These are phyloP conservation scores for Linyphia triangularis DNA, from an alignment of 2,888 invertebrate genomes.

Conservation along the genomic window DNA sequence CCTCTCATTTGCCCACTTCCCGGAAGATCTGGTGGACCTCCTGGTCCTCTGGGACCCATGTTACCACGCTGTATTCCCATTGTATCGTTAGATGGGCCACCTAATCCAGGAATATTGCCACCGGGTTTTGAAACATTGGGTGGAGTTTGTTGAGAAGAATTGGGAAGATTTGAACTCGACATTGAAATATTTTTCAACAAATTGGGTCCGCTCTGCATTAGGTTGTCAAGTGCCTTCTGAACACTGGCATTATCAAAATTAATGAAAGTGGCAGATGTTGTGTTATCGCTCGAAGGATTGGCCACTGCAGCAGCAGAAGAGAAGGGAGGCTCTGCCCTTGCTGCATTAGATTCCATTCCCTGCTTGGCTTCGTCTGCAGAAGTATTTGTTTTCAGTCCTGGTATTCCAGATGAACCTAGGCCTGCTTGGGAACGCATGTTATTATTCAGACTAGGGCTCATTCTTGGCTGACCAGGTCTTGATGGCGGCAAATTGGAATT, in stretches of 20 bases:
- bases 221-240: constrained; percentile 80
- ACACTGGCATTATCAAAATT: constrained; percentile 81
- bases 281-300: constrained; percentile 8
- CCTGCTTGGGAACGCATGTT: constrained; percentile 24
- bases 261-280: constrained; percentile 77
- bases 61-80: constrained; percentile 4
- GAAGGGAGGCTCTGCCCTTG: constrained; percentile 12
- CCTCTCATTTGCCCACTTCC: not conserved
- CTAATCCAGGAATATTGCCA: not conserved
- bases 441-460: not conserved
- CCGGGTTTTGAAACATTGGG: constrained; percentile 4
- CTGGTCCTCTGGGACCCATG: constrained; percentile 16
- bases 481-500: constrained; percentile 27
- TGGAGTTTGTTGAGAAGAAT: not conserved
- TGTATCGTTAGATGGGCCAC: not conserved
- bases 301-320: not conserved
- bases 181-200: constrained; percentile 78
- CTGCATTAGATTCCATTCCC: constrained; percentile 4
- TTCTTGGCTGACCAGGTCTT: not conserved
- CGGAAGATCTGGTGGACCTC: constrained; percentile 6
- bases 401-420: not conserved
- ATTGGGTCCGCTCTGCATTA: constrained; percentile 80
- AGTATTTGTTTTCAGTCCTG: constrained; percentile 40
- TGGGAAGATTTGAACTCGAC: constrained; percentile 25
- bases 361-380: not conserved